These are phyloP conservation scores for Lutjanus erythropterus DNA, from an alignment of 2,113 vertebrate species.

Conservation along the genomic window DNA sequence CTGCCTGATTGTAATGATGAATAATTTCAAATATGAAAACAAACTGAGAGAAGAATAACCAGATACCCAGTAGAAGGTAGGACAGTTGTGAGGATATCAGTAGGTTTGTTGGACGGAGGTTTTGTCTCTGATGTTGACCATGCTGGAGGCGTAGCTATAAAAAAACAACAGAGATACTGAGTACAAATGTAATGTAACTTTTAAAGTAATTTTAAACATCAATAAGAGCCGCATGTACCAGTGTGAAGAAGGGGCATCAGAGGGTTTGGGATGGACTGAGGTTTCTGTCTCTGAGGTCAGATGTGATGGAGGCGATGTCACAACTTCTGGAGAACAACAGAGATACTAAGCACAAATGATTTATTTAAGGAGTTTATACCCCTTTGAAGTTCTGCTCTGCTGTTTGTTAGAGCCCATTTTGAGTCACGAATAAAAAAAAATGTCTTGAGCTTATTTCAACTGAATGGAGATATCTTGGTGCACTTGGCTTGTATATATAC, in stretches of 20 bases:
- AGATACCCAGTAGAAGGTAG: no score
- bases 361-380: background rate
- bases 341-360: background rate
- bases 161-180: background rate
- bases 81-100: background rate
- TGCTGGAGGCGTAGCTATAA: background rate
- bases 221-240: constrained; percentile 15
- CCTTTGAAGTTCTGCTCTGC: no score
- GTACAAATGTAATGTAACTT: background rate
- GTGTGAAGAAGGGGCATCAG: background rate
- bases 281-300: background rate
- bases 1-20: no score
- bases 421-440: no score
- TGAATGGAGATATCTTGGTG: no score
- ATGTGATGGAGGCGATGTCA: background rate
- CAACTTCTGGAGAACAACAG: background rate
- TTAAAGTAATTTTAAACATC: background rate
- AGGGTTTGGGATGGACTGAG: constrained; percentile 2
- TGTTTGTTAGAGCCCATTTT: no score
- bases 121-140: background rate
- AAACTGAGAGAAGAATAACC: no score
- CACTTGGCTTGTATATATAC: no score
- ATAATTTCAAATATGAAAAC: no score
- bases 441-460: no score
- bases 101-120: background rate